A percentile compares a stretch with the other conserved stretches of the same genome.
Conservation (phyloP, 2,113 vertebrate species). For the Equus przewalskii region DNA sequence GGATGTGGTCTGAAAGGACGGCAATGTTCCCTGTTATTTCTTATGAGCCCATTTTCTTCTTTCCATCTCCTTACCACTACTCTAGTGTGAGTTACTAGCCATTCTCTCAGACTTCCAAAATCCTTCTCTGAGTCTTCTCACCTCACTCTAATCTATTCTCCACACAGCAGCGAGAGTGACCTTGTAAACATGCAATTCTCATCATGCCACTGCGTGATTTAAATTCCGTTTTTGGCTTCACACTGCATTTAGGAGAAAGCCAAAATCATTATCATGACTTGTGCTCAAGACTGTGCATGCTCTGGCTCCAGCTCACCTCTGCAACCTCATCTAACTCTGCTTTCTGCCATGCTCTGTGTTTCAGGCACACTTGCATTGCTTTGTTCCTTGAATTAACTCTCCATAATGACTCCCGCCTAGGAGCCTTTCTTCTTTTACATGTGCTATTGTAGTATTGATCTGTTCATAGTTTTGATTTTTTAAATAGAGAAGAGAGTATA, state of each 20-base stretch:
- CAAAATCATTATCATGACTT: background rate
- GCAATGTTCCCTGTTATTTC: background rate
- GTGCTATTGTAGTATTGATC: background rate
- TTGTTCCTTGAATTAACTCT: background rate
- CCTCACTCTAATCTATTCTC: background rate
- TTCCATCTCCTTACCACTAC: background rate
- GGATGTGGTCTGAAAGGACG: background rate
- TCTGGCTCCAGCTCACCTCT: background rate
- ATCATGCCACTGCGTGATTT: background rate
- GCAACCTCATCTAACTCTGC: background rate
- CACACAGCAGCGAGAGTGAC: background rate
- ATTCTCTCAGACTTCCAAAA: background rate
- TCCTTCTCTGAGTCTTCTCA: background rate
- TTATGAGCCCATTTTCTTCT: background rate
- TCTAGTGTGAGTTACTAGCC: background rate
- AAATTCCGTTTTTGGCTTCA: background rate
- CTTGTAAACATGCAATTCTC: conserved; percentile 20
- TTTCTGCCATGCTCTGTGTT: background rate
- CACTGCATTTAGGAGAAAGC: background rate
- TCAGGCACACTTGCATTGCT: background rate
- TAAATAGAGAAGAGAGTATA: background rate
- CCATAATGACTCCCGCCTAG: background rate
- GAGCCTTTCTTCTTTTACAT: background rate
- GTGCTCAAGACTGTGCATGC: background rate
- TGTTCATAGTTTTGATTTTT: conserved; percentile 21